Evolutionary conservation across 2,888 invertebrate species (phyloP).

Genomic region (Ferrisia virgata): DNA sequence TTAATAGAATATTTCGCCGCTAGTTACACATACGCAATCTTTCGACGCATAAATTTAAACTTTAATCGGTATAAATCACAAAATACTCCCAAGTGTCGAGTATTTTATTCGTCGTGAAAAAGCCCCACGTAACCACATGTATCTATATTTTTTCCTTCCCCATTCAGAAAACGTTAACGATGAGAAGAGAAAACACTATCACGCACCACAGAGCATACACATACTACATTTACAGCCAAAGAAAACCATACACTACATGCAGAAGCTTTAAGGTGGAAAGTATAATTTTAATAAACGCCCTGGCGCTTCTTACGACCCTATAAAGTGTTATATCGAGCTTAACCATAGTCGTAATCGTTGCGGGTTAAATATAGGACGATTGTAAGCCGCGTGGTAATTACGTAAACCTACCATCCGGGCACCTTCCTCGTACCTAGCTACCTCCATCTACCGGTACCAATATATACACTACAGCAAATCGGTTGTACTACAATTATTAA

Average conservation of each 20-base stretch:
- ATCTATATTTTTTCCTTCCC: too few relatives aligned
- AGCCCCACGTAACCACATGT: neutral
- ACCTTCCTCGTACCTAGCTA: too few relatives aligned
- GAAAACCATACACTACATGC: neutral
- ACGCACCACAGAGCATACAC: too few relatives aligned
- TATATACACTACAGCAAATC: neutral
- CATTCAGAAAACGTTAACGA: too few relatives aligned
- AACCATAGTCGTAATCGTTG: neutral
- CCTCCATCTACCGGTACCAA: too few relatives aligned
- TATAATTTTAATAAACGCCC: neutral
- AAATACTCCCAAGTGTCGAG: neutral
- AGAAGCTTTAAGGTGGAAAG: neutral
- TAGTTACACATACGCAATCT: conserved; percentile 24
- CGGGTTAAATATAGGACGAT: neutral
- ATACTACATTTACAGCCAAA: too few relatives aligned
- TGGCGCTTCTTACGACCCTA: neutral
- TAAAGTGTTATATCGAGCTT: neutral
- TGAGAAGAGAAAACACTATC: too few relatives aligned
- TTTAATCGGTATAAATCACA: conserved; percentile 31
- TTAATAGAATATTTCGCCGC: conserved; percentile 25
- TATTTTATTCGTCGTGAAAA: neutral
- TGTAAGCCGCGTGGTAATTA: neutral
- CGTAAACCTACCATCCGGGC: neutral
- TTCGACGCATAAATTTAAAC: conserved; percentile 9
- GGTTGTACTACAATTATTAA: neutral